Percentiles rank a stretch among this genome's conserved stretches.
Evolutionary conservation across 2,888 invertebrate genomes (phyloP).

Genomic region (Tetragonisca angustula): DNA sequence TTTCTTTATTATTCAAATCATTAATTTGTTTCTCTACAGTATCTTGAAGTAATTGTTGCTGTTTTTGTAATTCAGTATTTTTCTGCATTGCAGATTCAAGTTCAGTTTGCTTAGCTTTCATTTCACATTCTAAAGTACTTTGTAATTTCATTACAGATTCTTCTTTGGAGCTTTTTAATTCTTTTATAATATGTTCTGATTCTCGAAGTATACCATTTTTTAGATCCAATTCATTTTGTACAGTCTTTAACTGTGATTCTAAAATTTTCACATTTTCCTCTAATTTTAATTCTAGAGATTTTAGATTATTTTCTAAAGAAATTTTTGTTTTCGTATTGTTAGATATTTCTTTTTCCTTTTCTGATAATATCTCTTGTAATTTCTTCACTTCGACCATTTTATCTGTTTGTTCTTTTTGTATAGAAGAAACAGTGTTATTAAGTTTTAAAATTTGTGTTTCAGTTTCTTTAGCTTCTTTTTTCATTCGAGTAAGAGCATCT

Average conservation of each 20-base stretch:
- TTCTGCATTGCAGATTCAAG: conserved; percentile 44
- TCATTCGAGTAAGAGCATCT: conserved; percentile 44
- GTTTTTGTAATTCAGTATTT: conserved; percentile 77
- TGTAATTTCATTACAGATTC: conserved; percentile 64
- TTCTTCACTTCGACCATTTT: conserved; percentile 57
- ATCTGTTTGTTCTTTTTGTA: conserved; percentile 83
- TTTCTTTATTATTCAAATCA: conserved; percentile 85
- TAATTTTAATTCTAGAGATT: conserved; percentile 76
- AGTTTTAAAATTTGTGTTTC: conserved; percentile 64
- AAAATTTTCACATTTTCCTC: conserved; percentile 83
- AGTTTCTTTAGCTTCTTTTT: conserved; percentile 65
- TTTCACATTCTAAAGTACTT: conserved; percentile 59
- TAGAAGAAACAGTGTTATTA: conserved; percentile 84
- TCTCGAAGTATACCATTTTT: conserved; percentile 83
- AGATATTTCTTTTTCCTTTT: conserved; percentile 75
- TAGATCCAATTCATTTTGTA: conserved; percentile 64
- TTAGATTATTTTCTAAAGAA: conserved; percentile 85
- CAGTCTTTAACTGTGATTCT: conserved; percentile 68
- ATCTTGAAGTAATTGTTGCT: conserved; percentile 81
- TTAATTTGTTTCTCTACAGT: conserved; percentile 83
- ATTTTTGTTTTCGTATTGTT: conserved; percentile 85
- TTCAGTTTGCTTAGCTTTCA: conserved; percentile 60
- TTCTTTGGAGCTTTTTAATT: conserved; percentile 83
- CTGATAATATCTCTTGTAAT: conserved; percentile 29
- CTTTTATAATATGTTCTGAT: conserved; percentile 83